Percentiles rank a stretch among this genome's conserved stretches.
Evolutionary conservation across 64 coral and sea anemone species (phyloP).

Genomic region (Montipora efflorescens): DNA sequence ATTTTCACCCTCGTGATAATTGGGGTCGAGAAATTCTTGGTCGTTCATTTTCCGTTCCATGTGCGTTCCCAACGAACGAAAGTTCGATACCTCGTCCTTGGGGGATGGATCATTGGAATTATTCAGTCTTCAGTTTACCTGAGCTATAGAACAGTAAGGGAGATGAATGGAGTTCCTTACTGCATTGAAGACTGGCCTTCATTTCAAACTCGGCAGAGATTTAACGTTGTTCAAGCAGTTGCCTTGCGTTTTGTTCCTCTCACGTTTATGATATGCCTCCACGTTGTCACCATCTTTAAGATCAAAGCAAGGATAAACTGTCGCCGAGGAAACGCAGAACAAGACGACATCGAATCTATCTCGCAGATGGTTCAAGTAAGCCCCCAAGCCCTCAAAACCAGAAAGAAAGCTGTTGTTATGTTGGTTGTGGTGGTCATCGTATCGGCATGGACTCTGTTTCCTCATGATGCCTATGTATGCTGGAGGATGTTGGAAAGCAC

Average conservation of each 20-base stretch:
- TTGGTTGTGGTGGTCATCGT: constrained; percentile 57
- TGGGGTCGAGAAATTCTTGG: constrained; percentile 87
- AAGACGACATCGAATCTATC: neutral
- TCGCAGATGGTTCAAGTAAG: constrained; percentile 16
- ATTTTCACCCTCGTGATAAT: constrained; percentile 79
- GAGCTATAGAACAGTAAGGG: constrained; percentile 13
- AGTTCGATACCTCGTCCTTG: constrained; percentile 71
- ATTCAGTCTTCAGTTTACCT: constrained; percentile 29
- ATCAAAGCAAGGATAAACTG: constrained; percentile 41
- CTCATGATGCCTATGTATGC: constrained; percentile 24
- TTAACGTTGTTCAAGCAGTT: constrained; percentile 32
- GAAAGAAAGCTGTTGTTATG: constrained; percentile 76
- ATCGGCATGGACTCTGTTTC: constrained; percentile 65
- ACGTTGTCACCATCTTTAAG: constrained; percentile 62
- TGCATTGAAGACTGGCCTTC: constrained; percentile 73
- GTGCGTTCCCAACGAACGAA: constrained; percentile 61
- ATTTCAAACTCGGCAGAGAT: constrained; percentile 27
- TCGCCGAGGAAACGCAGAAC: neutral
- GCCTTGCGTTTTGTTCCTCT: constrained; percentile 72
- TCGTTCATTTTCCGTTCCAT: constrained; percentile 88
- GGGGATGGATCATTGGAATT: constrained; percentile 68
- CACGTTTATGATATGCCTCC: constrained; percentile 68
- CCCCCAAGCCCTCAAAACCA: constrained; percentile 29
- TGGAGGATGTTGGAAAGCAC: constrained; percentile 22
- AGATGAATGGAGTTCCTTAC: constrained; percentile 1